Evolutionary conservation across 2,888 invertebrate genomes (phyloP), one percentile per base, ranked within the genome.

Genomic region (Troglohyphantes excavatus): DNA sequence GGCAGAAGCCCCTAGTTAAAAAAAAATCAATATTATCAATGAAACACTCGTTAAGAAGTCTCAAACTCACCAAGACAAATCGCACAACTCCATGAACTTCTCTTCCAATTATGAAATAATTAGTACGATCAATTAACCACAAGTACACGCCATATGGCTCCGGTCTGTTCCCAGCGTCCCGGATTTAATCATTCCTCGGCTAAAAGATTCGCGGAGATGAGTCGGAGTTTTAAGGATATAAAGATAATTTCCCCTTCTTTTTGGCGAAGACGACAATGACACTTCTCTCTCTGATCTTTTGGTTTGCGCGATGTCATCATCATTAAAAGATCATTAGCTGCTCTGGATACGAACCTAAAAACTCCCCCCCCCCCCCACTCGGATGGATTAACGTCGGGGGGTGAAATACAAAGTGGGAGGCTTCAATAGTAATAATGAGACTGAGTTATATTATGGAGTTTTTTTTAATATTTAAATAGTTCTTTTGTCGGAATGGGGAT

Each of bases 291-390:
- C 65, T 63, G 63, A 11, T n/a, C 21, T 11, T 21, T 33, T 33
- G 33, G 33, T 33, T 33, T n/a, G n/a, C 23, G 63, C n/a, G 21
- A 26, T 63, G 65, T 39, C 78, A 78, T 78, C 63, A 63, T 78
- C 78, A 65, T 78, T 78, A 78, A 78, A 78, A 78, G 78, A 78
- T 78, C 78, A 65, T 78, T 63, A 78, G 78, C 63, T 46, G 23
- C 29, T 43, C 63, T 65, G 39, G 65, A 65, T 78, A 33, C 65
- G 78, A 78, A 39, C 78, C 78, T 13, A 23, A 78, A 63, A 65
- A 65, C 23, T 63, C 61, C 61, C 23, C 39, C 39, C 43, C 17
- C 5, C n/a, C 3, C 9, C 3, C 33, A 33, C 9, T 13, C 61
- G 29, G 61, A 59, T 61, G 78, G 65, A 78, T 78, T 33, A 65